Conservation (phyloP, 2,888 invertebrate species). For the Glaucopsyche alexis region DNA sequence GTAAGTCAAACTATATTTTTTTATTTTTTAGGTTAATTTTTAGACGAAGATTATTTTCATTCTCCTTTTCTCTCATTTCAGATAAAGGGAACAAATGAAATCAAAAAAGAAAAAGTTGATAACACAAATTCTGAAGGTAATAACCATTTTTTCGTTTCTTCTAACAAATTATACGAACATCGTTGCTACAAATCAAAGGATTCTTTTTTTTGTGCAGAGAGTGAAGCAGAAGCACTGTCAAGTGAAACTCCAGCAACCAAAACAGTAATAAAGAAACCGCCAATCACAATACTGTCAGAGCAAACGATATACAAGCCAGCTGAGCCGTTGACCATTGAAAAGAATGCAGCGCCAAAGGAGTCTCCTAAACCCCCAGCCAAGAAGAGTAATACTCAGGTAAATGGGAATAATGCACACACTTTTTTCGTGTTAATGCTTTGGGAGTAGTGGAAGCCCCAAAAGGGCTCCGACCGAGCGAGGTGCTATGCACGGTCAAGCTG, state of each 20-base stretch:
- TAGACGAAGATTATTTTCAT: neutral
- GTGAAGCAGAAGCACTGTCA: constrained; percentile 53
- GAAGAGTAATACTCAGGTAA: constrained; percentile 44
- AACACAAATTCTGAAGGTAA: constrained; percentile 40
- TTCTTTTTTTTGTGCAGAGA: constrained; percentile 48
- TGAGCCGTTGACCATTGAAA: neutral
- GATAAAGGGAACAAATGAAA: constrained; percentile 33
- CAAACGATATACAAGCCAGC: constrained; percentile 29
- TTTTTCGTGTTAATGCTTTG: no score
- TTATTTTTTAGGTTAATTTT: neutral
- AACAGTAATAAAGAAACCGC: constrained; percentile 46
- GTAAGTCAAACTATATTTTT: constrained; percentile 47
- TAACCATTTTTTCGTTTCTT: neutral
- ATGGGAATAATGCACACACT: no score
- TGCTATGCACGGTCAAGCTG: no score
- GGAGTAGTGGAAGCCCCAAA: no score
- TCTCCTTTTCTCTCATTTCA: constrained; percentile 28
- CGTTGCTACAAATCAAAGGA: neutral
- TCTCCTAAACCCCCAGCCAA: constrained; percentile 30
- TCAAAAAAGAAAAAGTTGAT: constrained; percentile 30
- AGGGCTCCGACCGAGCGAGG: no score
- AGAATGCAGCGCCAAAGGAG: neutral
- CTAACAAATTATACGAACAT: neutral
- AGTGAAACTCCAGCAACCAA: constrained; percentile 44
- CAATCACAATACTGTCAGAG: constrained; percentile 28